Evolutionary conservation across 2,113 vertebrate species (phyloP).

Genomic region (Chroicocephalus ridibundus): DNA sequence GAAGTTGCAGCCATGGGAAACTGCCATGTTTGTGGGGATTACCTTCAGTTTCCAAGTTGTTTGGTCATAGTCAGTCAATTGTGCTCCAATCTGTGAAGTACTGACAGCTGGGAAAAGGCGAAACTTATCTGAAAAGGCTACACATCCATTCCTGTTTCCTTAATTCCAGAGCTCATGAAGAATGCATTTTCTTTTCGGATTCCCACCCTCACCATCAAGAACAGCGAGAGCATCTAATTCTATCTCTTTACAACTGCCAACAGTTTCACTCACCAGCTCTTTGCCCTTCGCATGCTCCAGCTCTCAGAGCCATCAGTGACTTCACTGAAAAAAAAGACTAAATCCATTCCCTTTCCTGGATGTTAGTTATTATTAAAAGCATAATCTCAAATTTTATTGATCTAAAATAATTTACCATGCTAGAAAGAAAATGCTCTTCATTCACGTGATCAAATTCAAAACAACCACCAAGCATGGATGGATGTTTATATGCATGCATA

Average conservation of each 20-base stretch:
- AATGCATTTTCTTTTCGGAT: neutral
- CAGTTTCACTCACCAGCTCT: slow-evolving; percentile 71
- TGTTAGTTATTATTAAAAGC: neutral
- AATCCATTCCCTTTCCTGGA: neutral
- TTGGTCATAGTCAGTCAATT: slow-evolving; percentile 81
- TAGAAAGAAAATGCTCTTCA: neutral
- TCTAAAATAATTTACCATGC: too few relatives aligned
- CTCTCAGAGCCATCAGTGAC: slow-evolving; percentile 34
- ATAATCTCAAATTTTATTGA: neutral
- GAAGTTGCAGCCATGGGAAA: slow-evolving; percentile 83
- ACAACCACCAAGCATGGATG: neutral
- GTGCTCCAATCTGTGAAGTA: slow-evolving; percentile 73
- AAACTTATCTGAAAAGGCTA: neutral
- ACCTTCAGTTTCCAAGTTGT: slow-evolving; percentile 85
- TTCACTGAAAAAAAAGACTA: neutral
- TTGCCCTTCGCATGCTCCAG: slow-evolving; percentile 81
- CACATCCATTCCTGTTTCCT: neutral
- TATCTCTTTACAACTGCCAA: neutral
- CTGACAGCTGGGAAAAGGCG: neutral
- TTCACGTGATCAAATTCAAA: neutral
- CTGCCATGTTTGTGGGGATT: slow-evolving; percentile 80
- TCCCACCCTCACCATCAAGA: neutral
- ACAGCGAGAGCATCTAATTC: neutral
- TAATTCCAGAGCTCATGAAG: neutral
- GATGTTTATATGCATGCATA: neutral